Conservation (phyloP, 2,888 invertebrate species). For the Phyllotreta cruciferae region DNA sequence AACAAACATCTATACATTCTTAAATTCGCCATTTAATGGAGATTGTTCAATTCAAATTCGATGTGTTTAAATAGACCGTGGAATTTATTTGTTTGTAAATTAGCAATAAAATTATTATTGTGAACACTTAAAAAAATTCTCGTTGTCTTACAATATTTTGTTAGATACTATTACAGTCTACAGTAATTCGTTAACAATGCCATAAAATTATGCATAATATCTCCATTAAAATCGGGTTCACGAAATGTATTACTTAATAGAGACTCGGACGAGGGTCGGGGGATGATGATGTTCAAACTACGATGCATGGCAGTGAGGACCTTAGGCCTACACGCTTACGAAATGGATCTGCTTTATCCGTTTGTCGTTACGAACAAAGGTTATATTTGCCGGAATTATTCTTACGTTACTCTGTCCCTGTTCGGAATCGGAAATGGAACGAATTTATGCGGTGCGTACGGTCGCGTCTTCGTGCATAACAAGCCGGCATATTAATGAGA, state of each 20-base stretch:
- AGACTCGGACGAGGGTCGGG: constrained; percentile 14
- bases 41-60: constrained; percentile 16
- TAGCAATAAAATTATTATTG: no score
- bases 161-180: no score
- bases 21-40: constrained; percentile 32
- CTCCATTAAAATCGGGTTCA: constrained; percentile 18
- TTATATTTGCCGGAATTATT: constrained; percentile 25
- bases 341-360: constrained; percentile 26
- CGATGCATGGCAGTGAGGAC: constrained; percentile 48
- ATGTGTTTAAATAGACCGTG: constrained; percentile 12
- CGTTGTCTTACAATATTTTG: no score
- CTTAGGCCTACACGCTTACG: constrained; percentile 31
- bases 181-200: neutral
- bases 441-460: no score
- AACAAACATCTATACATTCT: constrained; percentile 56
- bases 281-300: constrained; percentile 44
- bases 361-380: constrained; percentile 36
- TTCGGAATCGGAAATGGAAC: no score
- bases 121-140: no score
- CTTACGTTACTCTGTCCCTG: neutral
- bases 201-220: constrained; percentile 10
- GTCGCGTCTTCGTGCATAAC: no score
- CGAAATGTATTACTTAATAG: constrained; percentile 19
- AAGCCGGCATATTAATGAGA: no score
- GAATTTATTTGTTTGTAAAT: no score